These are phyloP conservation scores for Melinaea marsaeus DNA, from an alignment of 2,888 invertebrate genomes.

Conservation along the genomic window DNA sequence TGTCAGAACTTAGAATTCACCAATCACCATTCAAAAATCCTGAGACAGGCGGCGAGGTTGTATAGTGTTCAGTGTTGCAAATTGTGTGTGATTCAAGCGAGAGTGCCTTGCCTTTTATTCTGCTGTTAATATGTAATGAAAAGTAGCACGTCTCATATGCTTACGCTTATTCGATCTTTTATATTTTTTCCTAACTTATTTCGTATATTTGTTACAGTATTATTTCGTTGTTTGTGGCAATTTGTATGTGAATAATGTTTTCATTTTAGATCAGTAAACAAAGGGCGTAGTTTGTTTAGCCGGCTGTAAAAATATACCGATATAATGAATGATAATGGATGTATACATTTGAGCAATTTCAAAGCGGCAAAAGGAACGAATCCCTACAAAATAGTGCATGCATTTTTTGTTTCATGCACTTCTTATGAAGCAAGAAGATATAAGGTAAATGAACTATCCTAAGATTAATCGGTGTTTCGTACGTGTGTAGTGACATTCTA, in stretches of 20 bases:
- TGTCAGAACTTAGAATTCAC: not conserved
- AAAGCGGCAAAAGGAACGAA: constrained; percentile 86
- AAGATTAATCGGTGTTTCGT: not conserved
- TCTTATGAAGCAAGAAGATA: constrained; percentile 87
- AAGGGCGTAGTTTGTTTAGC: constrained; percentile 29
- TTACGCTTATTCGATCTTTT: not conserved
- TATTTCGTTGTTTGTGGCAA: constrained; percentile 9
- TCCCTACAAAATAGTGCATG: constrained; percentile 88
- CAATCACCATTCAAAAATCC: not conserved
- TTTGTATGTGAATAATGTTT: constrained; percentile 30
- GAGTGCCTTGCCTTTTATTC: not conserved
- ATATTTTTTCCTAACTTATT: not conserved
- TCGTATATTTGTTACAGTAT: not conserved
- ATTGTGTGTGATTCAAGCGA: not conserved
- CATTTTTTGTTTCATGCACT: constrained; percentile 90
- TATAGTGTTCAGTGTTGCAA: not conserved
- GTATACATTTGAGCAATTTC: constrained; percentile 87
- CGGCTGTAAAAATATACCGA: constrained; percentile 25
- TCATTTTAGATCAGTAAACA: constrained; percentile 32
- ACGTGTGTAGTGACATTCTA: too few relatives aligned
- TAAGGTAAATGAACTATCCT: constrained; percentile 79
- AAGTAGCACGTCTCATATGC: constrained; percentile 5
- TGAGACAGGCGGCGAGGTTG: not conserved
- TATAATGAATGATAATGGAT: constrained; percentile 83
- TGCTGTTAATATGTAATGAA: constrained; percentile 7